phyloP scores from a whole-genome alignment of 2,113 vertebrate genomes.

The Protobothrops mucrosquamatus region DNA sequence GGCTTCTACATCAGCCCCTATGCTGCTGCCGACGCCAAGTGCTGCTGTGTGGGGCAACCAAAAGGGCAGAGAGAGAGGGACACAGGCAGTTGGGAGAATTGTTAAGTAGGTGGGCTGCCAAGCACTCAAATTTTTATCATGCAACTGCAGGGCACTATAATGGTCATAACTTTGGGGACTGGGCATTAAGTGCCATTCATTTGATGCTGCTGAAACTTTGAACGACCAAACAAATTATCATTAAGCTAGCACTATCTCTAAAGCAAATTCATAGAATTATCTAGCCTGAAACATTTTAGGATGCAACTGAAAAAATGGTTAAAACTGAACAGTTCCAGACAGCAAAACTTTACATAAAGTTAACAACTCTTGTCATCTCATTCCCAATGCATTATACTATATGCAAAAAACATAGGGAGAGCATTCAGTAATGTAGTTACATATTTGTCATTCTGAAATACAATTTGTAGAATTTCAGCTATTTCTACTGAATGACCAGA shows the following conservation, averaged over 20 bases:
- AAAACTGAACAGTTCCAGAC: not conserved
- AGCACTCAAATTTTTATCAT: not conserved
- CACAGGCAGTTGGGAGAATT: not conserved
- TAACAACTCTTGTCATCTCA: not conserved
- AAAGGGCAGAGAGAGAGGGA: not conserved
- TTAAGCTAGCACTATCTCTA: not conserved
- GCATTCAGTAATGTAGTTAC: not conserved
- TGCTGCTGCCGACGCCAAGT: not conserved
- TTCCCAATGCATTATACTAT: not conserved
- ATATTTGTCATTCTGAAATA: not conserved
- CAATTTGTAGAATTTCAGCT: not conserved
- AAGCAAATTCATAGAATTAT: not conserved
- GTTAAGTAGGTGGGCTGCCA: not conserved
- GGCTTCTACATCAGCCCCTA: not conserved
- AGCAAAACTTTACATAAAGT: not conserved
- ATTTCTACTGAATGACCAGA: not conserved
- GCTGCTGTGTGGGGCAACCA: not conserved
- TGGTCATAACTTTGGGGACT: not conserved
- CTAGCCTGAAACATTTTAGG: not conserved
- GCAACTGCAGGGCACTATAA: not conserved
- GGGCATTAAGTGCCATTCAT: not conserved
- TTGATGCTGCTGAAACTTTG: not conserved
- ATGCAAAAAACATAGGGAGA: not conserved
- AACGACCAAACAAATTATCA: not conserved
- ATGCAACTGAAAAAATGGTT: not conserved